phyloP scores from a whole-genome alignment of 2,113 vertebrate species.

The Rhinopomastus cyanomelas region DNA sequence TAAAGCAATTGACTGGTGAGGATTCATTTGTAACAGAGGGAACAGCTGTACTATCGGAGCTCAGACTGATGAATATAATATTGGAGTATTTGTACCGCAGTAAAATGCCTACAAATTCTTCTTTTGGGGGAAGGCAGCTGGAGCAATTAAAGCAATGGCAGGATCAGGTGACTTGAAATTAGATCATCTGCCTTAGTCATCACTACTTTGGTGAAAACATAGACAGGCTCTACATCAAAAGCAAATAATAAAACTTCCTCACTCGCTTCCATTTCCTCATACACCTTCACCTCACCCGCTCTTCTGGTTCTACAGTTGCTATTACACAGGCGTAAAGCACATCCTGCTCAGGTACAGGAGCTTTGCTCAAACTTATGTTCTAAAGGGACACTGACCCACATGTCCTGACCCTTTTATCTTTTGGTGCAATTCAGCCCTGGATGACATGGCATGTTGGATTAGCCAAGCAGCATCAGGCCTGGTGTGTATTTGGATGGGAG shows the following conservation, averaged over 20 bases:
- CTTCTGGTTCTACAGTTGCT: neutral
- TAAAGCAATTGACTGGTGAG: neutral
- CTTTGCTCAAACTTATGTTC: neutral
- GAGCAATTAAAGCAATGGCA: too few relatives aligned
- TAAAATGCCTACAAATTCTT: neutral
- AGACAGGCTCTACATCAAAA: neutral
- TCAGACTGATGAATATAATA: neutral
- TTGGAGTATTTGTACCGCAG: neutral
- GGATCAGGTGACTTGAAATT: neutral
- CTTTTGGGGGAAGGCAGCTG: neutral
- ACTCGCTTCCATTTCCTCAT: rapidly evolving
- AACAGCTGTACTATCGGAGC: neutral
- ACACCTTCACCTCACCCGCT: neutral
- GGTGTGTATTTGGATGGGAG: too few relatives aligned
- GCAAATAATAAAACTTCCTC: neutral
- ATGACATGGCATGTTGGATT: too few relatives aligned
- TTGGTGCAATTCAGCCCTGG: neutral
- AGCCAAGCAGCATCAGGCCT: too few relatives aligned
- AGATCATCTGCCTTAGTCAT: neutral
- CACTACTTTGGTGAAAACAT: neutral
- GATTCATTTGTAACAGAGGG: neutral
- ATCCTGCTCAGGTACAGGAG: neutral
- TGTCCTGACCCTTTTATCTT: rapidly evolving
- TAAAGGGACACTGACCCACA: neutral
- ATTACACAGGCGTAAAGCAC: neutral